These are phyloP conservation scores for Prosapia bicincta DNA, from an alignment of 2,888 invertebrate species.

Conservation along the genomic window DNA sequence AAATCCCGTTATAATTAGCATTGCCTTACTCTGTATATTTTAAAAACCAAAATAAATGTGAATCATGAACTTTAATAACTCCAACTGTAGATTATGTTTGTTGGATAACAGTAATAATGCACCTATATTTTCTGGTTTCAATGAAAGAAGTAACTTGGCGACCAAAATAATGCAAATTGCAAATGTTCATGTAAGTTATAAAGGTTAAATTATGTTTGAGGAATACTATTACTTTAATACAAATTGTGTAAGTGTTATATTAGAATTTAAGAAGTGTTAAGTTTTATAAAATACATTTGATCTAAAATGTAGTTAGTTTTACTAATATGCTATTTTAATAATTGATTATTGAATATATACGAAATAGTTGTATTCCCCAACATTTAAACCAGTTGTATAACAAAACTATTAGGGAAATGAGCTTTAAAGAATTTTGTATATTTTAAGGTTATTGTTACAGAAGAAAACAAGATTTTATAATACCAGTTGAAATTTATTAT, in stretches of 20 bases:
- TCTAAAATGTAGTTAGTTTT: no score
- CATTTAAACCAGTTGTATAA: no score
- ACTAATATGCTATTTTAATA: no score
- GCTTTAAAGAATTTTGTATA: no score
- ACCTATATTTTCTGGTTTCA: slow-evolving; percentile 17
- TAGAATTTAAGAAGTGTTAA: not conserved
- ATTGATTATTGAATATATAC: no score
- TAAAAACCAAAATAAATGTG: not conserved
- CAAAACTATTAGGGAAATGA: no score
- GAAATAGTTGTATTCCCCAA: no score
- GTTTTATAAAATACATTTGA: not conserved
- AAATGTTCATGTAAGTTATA: slow-evolving; percentile 19
- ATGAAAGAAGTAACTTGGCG: slow-evolving; percentile 10
- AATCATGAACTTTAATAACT: slow-evolving; percentile 19
- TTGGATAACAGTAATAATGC: slow-evolving; percentile 13
- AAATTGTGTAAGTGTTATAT: no score
- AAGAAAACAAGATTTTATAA: no score
- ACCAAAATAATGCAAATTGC: slow-evolving; percentile 25
- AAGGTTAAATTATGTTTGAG: not conserved
- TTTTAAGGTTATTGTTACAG: no score
- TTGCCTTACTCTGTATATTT: not conserved
- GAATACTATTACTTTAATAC: no score
- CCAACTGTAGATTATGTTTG: slow-evolving; percentile 16
- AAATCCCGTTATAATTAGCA: not conserved
- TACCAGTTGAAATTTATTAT: no score